Conservation (phyloP, 2,888 invertebrate species). For the Cistogaster globosa region DNA sequence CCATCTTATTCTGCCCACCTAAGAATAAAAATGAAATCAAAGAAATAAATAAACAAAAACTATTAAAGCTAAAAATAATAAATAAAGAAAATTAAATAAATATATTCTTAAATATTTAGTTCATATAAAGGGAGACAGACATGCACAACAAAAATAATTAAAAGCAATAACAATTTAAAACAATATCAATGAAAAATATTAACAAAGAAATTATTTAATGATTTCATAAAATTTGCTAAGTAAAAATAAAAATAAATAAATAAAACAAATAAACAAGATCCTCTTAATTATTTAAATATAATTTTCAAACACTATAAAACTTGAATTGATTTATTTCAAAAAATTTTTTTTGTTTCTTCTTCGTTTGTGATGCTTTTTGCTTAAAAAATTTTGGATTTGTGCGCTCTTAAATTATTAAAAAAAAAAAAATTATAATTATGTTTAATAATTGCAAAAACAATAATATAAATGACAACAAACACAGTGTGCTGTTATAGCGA, state of each 20-base stretch:
- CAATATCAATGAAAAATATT: slow-evolving; percentile 47
- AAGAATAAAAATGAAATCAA: slow-evolving; percentile 58
- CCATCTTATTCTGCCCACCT: slow-evolving; percentile 57
- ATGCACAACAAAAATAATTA: slow-evolving; percentile 17
- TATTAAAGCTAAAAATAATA: neutral
- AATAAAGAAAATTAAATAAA: neutral
- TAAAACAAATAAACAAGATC: neutral
- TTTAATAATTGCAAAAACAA: slow-evolving; percentile 27
- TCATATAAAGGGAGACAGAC: slow-evolving; percentile 21
- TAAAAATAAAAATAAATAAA: slow-evolving; percentile 9
- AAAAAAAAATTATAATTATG: slow-evolving; percentile 31
- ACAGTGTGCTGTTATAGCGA: slow-evolving; percentile 49
- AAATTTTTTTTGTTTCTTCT: slow-evolving; percentile 19
- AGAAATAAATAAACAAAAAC: slow-evolving; percentile 13
- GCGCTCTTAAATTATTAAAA: slow-evolving; percentile 24
- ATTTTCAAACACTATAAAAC: slow-evolving; percentile 40
- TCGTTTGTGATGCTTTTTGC: slow-evolving; percentile 12
- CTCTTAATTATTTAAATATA: slow-evolving; percentile 37
- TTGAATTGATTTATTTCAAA: too few species aligned
- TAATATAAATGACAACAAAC: slow-evolving; percentile 46
- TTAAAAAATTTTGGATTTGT: slow-evolving; percentile 18
- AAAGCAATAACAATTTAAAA: slow-evolving; percentile 42
- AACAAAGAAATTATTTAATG: slow-evolving; percentile 36
- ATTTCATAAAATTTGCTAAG: slow-evolving; percentile 11
- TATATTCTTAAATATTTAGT: neutral